Evolutionary conservation across 2,113 vertebrate species (phyloP).

Genomic region (Rissa tridactyla): DNA sequence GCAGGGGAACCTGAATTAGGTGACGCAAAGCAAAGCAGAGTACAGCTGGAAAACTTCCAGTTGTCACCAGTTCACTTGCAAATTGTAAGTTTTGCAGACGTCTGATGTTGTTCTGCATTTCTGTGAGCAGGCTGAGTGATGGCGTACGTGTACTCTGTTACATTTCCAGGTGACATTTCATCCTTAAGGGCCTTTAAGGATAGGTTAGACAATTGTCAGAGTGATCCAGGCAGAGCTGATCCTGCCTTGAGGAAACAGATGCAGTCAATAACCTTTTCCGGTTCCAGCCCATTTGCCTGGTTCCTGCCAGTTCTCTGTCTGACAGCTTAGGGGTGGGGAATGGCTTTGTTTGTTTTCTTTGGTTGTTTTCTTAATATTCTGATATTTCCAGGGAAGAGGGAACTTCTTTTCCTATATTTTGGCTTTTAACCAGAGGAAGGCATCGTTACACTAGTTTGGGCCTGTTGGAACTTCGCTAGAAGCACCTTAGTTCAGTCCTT

Average conservation of each 20-base stretch:
- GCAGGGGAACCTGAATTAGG: not conserved
- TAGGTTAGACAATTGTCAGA: not conserved
- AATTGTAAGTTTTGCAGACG: not conserved
- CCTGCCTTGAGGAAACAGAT: not conserved
- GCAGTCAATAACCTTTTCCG: not conserved
- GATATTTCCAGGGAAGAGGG: not conserved
- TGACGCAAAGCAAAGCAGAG: not conserved
- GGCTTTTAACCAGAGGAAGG: not conserved
- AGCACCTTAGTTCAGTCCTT: not conserved
- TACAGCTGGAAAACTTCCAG: not conserved
- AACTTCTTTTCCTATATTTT: not conserved
- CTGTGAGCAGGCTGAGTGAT: not conserved
- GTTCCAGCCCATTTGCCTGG: not conserved
- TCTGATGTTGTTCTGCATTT: not conserved
- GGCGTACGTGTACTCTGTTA: not conserved
- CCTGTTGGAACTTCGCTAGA: not conserved
- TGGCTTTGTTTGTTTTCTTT: not conserved
- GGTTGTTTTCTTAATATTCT: not conserved
- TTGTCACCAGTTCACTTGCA: not conserved
- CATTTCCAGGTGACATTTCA: not conserved
- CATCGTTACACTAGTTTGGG: not conserved
- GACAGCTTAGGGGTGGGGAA: not conserved
- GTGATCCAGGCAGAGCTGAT: not conserved
- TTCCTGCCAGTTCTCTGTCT: not conserved
- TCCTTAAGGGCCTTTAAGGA: not conserved